Percentiles rank a stretch among this genome's conserved stretches.
These are phyloP conservation scores for Ascaphus truei DNA, from an alignment of 2,113 vertebrate species.

Conservation along the genomic window DNA sequence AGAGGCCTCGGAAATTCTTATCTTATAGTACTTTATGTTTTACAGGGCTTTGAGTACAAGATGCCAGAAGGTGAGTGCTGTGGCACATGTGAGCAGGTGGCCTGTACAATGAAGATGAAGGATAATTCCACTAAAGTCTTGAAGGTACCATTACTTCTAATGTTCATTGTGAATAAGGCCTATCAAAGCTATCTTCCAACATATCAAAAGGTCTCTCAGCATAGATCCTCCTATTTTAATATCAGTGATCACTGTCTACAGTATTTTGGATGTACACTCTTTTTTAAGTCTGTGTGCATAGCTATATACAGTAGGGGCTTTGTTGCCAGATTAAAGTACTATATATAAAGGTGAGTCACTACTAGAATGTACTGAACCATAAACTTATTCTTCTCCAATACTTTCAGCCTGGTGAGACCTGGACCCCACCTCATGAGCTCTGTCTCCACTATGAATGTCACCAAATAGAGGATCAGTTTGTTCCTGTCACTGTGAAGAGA, in stretches of 20 bases:
- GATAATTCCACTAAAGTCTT: neutral
- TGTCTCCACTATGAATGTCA: neutral
- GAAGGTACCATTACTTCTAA: conserved; percentile 30
- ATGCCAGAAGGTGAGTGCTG: conserved; percentile 48
- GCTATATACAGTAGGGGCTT: too few relatives aligned
- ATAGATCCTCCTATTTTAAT: neutral
- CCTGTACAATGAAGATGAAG: conserved; percentile 37
- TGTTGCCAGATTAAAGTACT: too few relatives aligned
- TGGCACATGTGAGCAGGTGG: conserved; percentile 24
- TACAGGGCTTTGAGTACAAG: conserved; percentile 55
- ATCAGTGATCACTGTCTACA: too few relatives aligned
- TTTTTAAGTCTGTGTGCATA: too few relatives aligned
- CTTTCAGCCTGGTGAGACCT: neutral
- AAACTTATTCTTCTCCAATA: neutral
- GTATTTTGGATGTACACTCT: too few relatives aligned
- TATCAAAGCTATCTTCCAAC: too few relatives aligned
- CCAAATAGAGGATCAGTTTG: neutral
- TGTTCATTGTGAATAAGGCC: too few relatives aligned
- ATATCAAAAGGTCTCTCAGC: neutral
- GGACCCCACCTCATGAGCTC: neutral
- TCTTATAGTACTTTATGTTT: neutral
- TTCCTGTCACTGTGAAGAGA: neutral
- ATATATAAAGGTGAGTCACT: too few relatives aligned
- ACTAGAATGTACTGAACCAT: too few relatives aligned
- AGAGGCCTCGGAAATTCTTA: too few relatives aligned